Conservation (phyloP, 1,140 invertebrate species). For the Hyles vespertilio region DNA sequence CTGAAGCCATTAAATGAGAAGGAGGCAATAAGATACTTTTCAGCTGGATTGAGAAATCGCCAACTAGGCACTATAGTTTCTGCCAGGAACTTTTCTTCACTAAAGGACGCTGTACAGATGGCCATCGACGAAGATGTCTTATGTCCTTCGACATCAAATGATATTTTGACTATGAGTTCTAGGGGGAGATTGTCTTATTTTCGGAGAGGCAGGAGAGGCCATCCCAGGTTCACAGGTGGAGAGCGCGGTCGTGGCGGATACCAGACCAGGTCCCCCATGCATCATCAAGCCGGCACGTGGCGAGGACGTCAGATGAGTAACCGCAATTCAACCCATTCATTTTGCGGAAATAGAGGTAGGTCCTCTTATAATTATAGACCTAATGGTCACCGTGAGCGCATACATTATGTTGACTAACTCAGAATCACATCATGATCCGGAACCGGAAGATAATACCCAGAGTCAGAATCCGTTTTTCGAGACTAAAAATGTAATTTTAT, state of each 20-base stretch:
- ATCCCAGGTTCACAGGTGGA: neutral
- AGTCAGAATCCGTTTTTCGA: slow-evolving; percentile 18
- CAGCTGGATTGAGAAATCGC: slow-evolving; percentile 13
- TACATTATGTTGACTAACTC: slow-evolving; percentile 20
- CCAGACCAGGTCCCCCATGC: neutral
- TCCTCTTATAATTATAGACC: neutral
- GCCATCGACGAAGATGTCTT: slow-evolving; percentile 15
- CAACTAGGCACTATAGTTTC: slow-evolving; percentile 14
- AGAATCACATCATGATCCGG: neutral
- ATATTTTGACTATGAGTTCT: neutral
- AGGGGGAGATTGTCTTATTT: neutral
- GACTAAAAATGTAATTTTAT: slow-evolving; percentile 14
- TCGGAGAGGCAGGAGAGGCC: neutral
- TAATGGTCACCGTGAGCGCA: neutral
- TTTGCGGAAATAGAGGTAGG: slow-evolving; percentile 2
- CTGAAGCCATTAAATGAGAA: slow-evolving; percentile 15
- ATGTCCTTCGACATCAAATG: slow-evolving; percentile 2
- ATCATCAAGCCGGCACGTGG: neutral
- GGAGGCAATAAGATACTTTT: slow-evolving; percentile 15
- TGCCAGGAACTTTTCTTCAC: slow-evolving; percentile 14
- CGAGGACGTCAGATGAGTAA: neutral
- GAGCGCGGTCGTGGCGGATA: neutral
- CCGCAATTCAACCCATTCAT: neutral
- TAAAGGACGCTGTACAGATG: slow-evolving; percentile 17
- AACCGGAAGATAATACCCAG: neutral